Evolutionary conservation across 2,113 vertebrate species (phyloP).

Genomic region (Xiphophorus couchianus): DNA sequence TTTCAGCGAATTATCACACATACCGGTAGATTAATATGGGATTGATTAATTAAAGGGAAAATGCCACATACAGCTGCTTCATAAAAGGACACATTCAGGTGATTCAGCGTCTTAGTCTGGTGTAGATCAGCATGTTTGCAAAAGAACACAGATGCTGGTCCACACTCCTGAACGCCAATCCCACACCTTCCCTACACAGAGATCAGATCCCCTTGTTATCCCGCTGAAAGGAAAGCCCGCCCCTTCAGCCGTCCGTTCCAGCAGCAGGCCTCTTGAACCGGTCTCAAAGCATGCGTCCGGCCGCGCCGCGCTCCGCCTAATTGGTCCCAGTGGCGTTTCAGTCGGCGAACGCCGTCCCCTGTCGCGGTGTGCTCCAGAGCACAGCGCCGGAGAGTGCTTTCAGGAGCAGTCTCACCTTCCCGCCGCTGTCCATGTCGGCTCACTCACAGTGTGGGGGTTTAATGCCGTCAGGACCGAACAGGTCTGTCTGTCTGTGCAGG

Average conservation of each 20-base stretch:
- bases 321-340: constrained; percentile 74
- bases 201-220: constrained; percentile 32
- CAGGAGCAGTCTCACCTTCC: constrained; percentile 37
- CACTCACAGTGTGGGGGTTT: constrained; percentile 6
- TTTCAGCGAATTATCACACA: too few relatives aligned
- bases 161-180: neutral
- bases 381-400: constrained; percentile 27
- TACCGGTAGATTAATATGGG: constrained; percentile 26
- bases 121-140: constrained; percentile 17
- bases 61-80: constrained; percentile 20
- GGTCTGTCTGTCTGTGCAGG: constrained; percentile 13
- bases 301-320: constrained; percentile 55
- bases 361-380: constrained; percentile 49
- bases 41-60: constrained; percentile 40
- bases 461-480: constrained; percentile 12
- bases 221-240: constrained; percentile 38
- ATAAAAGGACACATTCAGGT: constrained; percentile 18
- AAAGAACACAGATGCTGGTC: constrained; percentile 32
- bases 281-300: constrained; percentile 45
- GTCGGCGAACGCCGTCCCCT: constrained; percentile 48
- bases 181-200: constrained; percentile 31
- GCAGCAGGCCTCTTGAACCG: constrained; percentile 65
- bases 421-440: constrained; percentile 21
- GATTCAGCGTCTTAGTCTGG: neutral
- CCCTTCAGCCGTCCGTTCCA: constrained; percentile 61